Percentiles rank a stretch among this genome's conserved stretches.
These are phyloP conservation scores for Oreochromis grahami DNA, from an alignment of 2,797 vertebrate genomes.

Conservation along the genomic window DNA sequence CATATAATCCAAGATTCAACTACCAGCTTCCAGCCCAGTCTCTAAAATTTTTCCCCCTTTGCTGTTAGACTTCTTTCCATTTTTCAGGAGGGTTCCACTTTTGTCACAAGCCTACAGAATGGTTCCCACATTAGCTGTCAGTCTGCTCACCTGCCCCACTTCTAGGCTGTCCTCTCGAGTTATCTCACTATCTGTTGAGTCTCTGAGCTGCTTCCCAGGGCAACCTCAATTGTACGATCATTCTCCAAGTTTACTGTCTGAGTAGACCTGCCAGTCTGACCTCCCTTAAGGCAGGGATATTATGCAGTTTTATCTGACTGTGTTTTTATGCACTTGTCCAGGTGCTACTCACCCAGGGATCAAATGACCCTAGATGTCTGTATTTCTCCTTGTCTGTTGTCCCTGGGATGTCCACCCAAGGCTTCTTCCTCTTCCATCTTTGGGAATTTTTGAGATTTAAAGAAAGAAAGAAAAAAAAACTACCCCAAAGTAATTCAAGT, in stretches of 20 bases:
- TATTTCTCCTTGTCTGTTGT: neutral
- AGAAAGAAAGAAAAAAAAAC: neutral
- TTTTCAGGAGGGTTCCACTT: neutral
- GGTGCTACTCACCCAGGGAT: neutral
- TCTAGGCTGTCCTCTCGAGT: neutral
- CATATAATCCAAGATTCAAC: neutral
- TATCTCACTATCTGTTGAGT: neutral
- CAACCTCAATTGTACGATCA: neutral
- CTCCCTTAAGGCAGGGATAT: neutral
- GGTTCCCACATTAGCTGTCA: neutral
- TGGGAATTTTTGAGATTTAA: neutral
- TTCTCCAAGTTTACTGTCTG: neutral
- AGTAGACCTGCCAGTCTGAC: neutral
- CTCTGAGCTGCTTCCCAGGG: neutral
- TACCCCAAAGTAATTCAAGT: neutral
- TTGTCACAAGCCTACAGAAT: neutral
- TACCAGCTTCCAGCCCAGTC: neutral
- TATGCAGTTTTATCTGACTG: neutral
- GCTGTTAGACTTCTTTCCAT: neutral
- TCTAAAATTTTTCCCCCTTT: neutral
- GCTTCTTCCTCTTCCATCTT: neutral
- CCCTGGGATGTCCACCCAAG: neutral
- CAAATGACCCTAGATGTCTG: neutral
- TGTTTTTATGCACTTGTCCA: neutral
- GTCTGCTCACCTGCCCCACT: neutral